Evolutionary conservation across 2,113 vertebrate genomes (phyloP).

Genomic region (Lutjanus erythropterus): DNA sequence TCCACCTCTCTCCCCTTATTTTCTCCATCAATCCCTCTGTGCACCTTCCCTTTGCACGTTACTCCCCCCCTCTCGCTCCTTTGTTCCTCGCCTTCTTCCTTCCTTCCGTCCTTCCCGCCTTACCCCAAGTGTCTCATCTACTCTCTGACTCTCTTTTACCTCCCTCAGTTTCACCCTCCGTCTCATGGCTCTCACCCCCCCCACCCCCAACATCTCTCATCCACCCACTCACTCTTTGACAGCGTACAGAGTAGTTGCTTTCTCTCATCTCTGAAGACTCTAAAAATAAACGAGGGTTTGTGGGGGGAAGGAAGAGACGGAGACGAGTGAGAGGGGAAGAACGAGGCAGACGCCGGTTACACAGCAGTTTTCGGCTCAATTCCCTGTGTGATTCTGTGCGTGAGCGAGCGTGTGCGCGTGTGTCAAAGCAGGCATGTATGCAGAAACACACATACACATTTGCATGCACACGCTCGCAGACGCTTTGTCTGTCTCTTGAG

Average conservation of each 20-base stretch:
- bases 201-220: too few relatives aligned
- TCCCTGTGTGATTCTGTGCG: constrained; percentile 36
- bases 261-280: constrained; percentile 72
- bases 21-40: constrained; percentile 42
- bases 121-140: constrained; percentile 58
- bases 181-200: constrained; percentile 56
- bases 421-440: constrained; percentile 43
- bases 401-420: constrained; percentile 5
- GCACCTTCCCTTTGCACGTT: constrained; percentile 30
- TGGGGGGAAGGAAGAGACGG: constrained; percentile 27
- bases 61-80: constrained; percentile 18
- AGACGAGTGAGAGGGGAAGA: constrained; percentile 34
- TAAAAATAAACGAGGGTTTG: constrained; percentile 76
- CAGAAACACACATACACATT: constrained; percentile 19
- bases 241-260: constrained; percentile 69
- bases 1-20: constrained; percentile 34
- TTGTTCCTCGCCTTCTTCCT: constrained; percentile 30
- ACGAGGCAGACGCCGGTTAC: constrained; percentile 65
- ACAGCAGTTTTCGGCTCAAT: constrained; percentile 69
- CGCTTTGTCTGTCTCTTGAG: constrained; percentile 40
- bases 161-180: constrained; percentile 26
- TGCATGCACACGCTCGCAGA: constrained; percentile 11
- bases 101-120: constrained; percentile 39
- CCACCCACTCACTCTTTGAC: constrained; percentile 72
- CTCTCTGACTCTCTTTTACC: constrained; percentile 56